Evolutionary conservation across 1,140 invertebrate species (phyloP).

Genomic region (Radopholus similis): DNA sequence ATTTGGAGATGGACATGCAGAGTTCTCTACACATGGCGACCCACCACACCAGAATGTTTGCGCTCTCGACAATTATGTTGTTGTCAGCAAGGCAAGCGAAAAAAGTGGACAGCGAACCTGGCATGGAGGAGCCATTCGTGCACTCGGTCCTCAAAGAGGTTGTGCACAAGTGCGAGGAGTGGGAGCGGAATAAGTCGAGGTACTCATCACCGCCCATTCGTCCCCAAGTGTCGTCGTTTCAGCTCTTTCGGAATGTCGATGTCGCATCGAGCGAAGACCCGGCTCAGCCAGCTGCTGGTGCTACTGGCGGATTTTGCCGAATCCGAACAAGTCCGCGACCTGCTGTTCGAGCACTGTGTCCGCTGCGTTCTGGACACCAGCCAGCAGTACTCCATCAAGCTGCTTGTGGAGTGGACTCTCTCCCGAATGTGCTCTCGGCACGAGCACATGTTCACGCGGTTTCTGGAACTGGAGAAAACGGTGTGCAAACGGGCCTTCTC

Average conservation of each 20-base stretch:
- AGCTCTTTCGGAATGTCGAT: background rate
- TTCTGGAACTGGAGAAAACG: slow-evolving; percentile 68
- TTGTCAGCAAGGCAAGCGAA: too few species aligned
- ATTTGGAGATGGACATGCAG: too few species aligned
- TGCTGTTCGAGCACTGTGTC: background rate
- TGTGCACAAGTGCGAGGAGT: too few species aligned
- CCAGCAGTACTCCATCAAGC: background rate
- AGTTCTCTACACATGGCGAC: too few species aligned
- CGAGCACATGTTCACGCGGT: slow-evolving; percentile 20
- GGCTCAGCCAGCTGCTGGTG: background rate
- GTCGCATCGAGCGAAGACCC: background rate
- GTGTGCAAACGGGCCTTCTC: too few species aligned
- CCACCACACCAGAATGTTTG: too few species aligned
- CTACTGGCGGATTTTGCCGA: background rate
- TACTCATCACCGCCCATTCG: background rate
- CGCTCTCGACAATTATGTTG: too few species aligned
- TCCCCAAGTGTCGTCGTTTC: background rate
- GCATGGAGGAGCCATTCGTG: too few species aligned
- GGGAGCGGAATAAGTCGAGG: background rate
- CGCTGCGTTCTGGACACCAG: background rate
- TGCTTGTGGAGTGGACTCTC: background rate
- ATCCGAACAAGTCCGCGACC: background rate
- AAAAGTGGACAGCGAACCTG: too few species aligned
- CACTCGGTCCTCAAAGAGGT: too few species aligned
- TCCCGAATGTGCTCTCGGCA: background rate